Conservation (phyloP, 2,888 invertebrate species). For the Encarsia formosa region DNA sequence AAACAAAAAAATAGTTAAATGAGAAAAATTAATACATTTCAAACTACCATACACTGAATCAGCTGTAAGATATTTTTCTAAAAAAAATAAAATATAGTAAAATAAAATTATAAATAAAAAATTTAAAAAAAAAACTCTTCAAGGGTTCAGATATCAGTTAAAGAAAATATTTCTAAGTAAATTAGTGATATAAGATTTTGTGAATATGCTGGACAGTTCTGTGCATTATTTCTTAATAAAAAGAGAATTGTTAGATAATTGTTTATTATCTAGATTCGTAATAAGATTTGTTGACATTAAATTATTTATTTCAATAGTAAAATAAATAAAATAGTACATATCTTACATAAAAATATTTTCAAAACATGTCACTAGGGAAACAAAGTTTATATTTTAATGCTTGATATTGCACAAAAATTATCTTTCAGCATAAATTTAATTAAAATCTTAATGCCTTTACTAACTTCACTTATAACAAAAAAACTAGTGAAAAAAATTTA, state of each 20-base stretch:
- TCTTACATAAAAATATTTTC: constrained; percentile 2
- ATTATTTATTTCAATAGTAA: constrained; percentile 4
- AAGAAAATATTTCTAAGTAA: constrained; percentile 2
- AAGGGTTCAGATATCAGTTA: background rate
- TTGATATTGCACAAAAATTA: constrained; percentile 10
- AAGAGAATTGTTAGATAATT: background rate
- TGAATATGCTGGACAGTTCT: constrained; percentile 2
- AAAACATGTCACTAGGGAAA: background rate
- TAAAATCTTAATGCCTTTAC: background rate
- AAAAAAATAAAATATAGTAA: background rate
- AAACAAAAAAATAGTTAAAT: background rate
- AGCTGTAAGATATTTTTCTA: background rate
- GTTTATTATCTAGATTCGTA: background rate
- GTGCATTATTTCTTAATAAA: constrained; percentile 4
- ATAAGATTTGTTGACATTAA: constrained; percentile 9
- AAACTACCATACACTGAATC: background rate
- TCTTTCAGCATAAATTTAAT: constrained; percentile 2
- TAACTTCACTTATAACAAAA: background rate
- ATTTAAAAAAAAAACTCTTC: constrained; percentile 3
- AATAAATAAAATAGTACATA: constrained; percentile 1
- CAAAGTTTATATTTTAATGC: background rate
- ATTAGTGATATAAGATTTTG: constrained; percentile 8
- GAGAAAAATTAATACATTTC: background rate
- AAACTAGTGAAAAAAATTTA: constrained; percentile 8
- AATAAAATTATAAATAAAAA: background rate